Conservation (phyloP, 2,797 vertebrate species). For the Pogoniulus pusillus region DNA sequence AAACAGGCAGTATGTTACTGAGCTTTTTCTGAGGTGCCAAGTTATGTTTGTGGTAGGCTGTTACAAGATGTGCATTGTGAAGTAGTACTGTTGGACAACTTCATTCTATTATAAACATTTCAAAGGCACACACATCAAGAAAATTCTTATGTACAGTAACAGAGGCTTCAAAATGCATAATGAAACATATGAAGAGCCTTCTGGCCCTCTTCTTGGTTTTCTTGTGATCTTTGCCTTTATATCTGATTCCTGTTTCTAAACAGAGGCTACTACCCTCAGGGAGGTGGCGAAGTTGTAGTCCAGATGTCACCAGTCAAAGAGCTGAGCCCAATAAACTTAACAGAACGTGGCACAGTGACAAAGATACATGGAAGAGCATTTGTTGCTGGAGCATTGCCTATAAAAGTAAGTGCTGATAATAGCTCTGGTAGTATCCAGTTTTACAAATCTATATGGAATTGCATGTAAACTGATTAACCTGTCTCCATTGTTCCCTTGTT, state of each 20-base stretch:
- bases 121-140: background rate
- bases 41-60: background rate
- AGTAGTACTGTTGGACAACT: background rate
- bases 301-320: slow-evolving; percentile 90
- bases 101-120: background rate
- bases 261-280: slow-evolving; percentile 96
- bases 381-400: slow-evolving; percentile 92
- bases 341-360: slow-evolving; percentile 89
- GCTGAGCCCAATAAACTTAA: slow-evolving; percentile 86
- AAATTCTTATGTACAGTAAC: background rate
- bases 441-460: background rate
- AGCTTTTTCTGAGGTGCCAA: background rate
- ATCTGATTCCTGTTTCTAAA: slow-evolving; percentile 8
- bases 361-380: slow-evolving; percentile 94
- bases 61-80: background rate
- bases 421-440: background rate
- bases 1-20: background rate
- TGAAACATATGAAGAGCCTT: background rate
- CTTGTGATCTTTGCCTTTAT: background rate
- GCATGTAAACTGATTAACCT: background rate
- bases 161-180: background rate
- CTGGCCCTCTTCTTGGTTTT: background rate
- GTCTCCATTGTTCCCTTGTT: background rate
- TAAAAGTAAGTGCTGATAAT: slow-evolving; percentile 81
- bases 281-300: slow-evolving; percentile 89